Conservation (phyloP, 2,113 vertebrate genomes). For the Lycaon pictus region DNA sequence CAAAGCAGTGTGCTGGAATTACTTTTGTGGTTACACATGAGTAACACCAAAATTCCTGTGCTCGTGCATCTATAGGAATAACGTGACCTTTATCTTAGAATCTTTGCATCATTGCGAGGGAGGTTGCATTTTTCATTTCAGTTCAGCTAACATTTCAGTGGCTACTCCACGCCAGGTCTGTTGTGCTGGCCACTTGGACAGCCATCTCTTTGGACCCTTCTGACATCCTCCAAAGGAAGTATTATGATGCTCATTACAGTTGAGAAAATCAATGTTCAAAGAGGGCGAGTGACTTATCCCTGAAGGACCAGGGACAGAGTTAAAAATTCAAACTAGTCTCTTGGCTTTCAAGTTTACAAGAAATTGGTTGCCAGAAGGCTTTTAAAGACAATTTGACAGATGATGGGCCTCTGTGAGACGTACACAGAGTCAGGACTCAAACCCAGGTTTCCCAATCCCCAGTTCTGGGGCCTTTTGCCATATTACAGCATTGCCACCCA, state of each 20-base stretch:
- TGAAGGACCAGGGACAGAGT: background rate
- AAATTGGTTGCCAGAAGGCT: slow-evolving; percentile 37
- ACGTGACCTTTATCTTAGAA: slow-evolving; percentile 15
- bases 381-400: slow-evolving; percentile 65
- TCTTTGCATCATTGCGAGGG: background rate
- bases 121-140: slow-evolving; percentile 23
- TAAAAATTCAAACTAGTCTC: slow-evolving; percentile 44
- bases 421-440: background rate
- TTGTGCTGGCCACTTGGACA: background rate
- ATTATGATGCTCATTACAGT: background rate
- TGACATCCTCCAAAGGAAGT: background rate
- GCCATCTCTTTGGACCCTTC: slow-evolving; percentile 41
- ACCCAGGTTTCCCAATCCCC: slow-evolving; percentile 39
- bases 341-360: background rate
- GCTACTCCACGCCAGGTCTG: background rate
- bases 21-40: background rate
- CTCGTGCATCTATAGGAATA: background rate
- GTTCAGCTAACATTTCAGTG: background rate
- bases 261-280: background rate
- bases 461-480: background rate
- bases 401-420: slow-evolving; percentile 23
- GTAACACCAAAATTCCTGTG: background rate
- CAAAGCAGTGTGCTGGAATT: slow-evolving; percentile 7
- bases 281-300: background rate
- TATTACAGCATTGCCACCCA: slow-evolving; percentile 67